Evolutionary conservation across 2,888 invertebrate species (phyloP).

Genomic region (Lasioglossum lativentre): DNA sequence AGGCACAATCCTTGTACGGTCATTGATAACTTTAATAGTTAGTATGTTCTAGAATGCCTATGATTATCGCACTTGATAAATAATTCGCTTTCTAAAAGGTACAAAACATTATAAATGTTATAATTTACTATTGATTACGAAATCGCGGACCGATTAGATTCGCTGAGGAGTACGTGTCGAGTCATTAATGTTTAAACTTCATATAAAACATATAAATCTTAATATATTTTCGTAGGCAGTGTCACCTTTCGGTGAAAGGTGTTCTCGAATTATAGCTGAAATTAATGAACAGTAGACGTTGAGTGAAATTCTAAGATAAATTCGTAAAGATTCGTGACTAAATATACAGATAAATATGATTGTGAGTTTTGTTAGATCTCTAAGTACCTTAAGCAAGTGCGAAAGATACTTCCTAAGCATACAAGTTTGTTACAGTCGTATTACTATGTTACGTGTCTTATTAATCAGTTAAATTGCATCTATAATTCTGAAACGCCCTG

Average conservation of each 20-base stretch:
- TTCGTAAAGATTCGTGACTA: neutral
- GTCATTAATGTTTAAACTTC: neutral
- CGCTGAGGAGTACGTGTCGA: neutral
- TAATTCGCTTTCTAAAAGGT: slow-evolving; percentile 30
- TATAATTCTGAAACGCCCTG: slow-evolving; percentile 14
- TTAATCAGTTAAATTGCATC: neutral
- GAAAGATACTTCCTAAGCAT: neutral
- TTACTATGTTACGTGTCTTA: neutral
- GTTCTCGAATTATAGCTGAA: slow-evolving; percentile 1
- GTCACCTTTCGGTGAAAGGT: neutral
- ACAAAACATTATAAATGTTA: slow-evolving; percentile 30
- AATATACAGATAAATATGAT: neutral
- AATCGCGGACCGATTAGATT: slow-evolving; percentile 20
- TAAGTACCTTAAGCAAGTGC: neutral
- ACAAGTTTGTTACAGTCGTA: neutral
- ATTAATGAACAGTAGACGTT: neutral
- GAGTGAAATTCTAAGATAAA: neutral
- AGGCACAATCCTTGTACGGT: neutral
- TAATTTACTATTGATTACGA: slow-evolving; percentile 39
- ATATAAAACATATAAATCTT: slow-evolving; percentile 2
- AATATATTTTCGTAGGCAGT: neutral
- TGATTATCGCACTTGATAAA: slow-evolving; percentile 33
- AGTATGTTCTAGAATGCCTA: slow-evolving; percentile 16
- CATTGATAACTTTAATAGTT: neutral
- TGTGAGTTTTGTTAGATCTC: neutral